phyloP scores from a whole-genome alignment of 2,888 invertebrate genomes.

The Caenorhabditis sp. region DNA sequence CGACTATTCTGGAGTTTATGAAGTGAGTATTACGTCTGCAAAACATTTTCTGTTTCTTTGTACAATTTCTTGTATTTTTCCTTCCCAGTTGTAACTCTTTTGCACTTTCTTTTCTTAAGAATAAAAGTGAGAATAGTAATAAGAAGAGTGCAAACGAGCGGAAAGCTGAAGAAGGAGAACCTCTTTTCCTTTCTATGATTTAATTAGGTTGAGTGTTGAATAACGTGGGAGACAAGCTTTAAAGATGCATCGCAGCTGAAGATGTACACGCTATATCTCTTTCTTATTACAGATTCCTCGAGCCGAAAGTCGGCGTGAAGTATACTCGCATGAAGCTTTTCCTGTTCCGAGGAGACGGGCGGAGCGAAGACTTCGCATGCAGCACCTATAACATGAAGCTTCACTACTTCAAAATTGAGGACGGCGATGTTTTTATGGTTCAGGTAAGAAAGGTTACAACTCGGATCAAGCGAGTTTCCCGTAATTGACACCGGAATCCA shows the following conservation, averaged over 20 bases:
- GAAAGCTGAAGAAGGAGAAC: slow-evolving; percentile 7
- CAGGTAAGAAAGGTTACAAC: slow-evolving; percentile 64
- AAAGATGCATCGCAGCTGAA: neutral
- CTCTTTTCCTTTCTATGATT: slow-evolving; percentile 29
- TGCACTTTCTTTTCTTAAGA: no score
- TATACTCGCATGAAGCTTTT: slow-evolving; percentile 72
- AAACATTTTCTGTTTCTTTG: slow-evolving; percentile 22
- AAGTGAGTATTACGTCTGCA: no score
- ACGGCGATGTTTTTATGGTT: slow-evolving; percentile 81
- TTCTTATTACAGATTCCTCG: slow-evolving; percentile 77
- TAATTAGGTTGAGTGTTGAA: slow-evolving; percentile 50
- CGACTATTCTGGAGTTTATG: slow-evolving; percentile 83
- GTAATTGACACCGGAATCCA: slow-evolving; percentile 48
- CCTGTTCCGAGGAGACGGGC: slow-evolving; percentile 58
- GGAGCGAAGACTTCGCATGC: slow-evolving; percentile 70
- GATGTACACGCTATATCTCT: slow-evolving; percentile 15
- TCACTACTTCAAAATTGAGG: slow-evolving; percentile 80
- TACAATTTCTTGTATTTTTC: neutral
- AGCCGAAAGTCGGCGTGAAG: slow-evolving; percentile 71
- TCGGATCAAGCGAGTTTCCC: slow-evolving; percentile 3
- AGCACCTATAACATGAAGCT: slow-evolving; percentile 71
- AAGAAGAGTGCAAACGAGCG: slow-evolving; percentile 15
- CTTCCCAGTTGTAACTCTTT: neutral
- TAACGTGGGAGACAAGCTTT: slow-evolving; percentile 37
- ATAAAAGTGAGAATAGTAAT: slow-evolving; percentile 32